phyloP scores from a whole-genome alignment of 2,113 vertebrate species.

The Festucalex cinctus region DNA sequence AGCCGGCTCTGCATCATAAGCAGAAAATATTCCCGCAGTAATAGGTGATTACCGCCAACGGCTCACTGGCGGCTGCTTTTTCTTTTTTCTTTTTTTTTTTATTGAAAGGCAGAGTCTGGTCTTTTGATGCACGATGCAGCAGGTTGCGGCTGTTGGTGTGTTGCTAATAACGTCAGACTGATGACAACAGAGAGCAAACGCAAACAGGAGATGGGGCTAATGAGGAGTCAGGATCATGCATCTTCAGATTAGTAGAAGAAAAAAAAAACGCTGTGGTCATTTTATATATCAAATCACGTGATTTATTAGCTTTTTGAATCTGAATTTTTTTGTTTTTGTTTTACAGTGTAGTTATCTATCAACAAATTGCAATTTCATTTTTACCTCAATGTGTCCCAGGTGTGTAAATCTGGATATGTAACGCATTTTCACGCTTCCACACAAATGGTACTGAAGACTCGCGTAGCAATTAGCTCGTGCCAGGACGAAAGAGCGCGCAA shows the following conservation, averaged over 20 bases:
- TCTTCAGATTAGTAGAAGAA: neutral
- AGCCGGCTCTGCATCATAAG: neutral
- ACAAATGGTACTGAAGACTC: no score
- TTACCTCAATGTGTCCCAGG: no score
- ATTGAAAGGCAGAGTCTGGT: neutral
- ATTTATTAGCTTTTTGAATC: no score
- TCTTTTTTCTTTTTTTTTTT: no score
- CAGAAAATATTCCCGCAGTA: neutral
- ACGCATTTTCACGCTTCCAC: no score
- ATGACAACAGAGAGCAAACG: slow-evolving; percentile 7
- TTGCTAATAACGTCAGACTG: neutral
- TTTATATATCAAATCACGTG: no score
- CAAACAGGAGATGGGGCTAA: neutral
- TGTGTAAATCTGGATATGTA: no score
- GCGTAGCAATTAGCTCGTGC: no score
- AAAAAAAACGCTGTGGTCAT: neutral
- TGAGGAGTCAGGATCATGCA: neutral
- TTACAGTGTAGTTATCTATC: no score
- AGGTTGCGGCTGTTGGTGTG: neutral
- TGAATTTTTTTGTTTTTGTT: no score
- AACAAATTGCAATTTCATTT: no score
- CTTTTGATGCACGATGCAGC: neutral
- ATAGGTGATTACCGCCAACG: neutral
- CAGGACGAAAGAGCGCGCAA: no score
- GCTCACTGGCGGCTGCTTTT: neutral